Evolutionary conservation across 1,140 invertebrate genomes (phyloP), one percentile per base, ranked within the genome.

Genomic region (Saxidomus purpurata): DNA sequence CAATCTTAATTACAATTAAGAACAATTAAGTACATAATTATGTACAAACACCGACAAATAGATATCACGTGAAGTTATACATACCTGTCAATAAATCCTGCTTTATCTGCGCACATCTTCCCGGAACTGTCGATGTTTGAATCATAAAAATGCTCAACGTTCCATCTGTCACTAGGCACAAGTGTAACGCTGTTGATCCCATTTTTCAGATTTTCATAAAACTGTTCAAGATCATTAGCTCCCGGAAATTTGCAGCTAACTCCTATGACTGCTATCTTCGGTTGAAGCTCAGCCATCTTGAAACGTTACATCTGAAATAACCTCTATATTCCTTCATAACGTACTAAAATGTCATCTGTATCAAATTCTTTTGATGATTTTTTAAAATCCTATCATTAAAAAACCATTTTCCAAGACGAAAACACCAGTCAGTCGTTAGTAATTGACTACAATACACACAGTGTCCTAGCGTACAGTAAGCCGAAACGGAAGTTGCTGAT

Each of bases 221-320:
- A 92, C 49, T 92, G 82, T 9, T 86, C 80, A 25, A 86, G 55
- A 71, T 90, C 82, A 25, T 86, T 61, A 0, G 91, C 89, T 6
- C 91, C 91, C 11, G 93, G 90, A 67, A 91, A 91, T 8, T 67
- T 83, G 25, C 89, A 86, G 0, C 87, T 90, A 43, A 92, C 77
- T 6, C 92, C 92, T 47, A 92, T 87, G 43, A 92, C 90, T 40
- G 90, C 89, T 15, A 92, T 69, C 36, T 34, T 38, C 19, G 80
- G 6, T 89, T 40, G 28, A 3, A 22, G 55, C 9, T 28, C 19
- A 19, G 17, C 34, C 28, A 38, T 61, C 55, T 36, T 19, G n/a
- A 47, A 47, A n/a, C n/a, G n/a, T n/a, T n/a, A n/a, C n/a, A n/a
- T n/a, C n/a, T n/a, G n/a, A n/a, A n/a, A n/a, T n/a, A n/a, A n/a